Conservation (phyloP, 2,888 invertebrate genomes). For the Harmothoe impar region DNA sequence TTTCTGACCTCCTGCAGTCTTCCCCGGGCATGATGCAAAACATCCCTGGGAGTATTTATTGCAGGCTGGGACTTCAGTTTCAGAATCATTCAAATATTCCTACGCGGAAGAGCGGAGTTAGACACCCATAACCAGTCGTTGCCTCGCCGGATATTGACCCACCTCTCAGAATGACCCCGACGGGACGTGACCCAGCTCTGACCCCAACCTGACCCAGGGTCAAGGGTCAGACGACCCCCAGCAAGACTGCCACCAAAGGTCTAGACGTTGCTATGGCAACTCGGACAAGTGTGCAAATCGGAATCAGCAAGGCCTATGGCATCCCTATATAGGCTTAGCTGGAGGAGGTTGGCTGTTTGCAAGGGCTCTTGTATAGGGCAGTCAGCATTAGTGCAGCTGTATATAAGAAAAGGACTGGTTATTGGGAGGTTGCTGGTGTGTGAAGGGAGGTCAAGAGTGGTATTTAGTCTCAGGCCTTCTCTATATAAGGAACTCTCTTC, state of each 20-base stretch:
- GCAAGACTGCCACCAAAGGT: slow-evolving; percentile 30
- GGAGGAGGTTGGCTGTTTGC: not conserved
- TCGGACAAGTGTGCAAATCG: slow-evolving; percentile 39
- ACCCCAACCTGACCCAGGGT: not conserved
- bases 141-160: slow-evolving; percentile 36
- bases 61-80: not conserved
- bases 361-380: not conserved
- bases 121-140: slow-evolving; percentile 33
- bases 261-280: slow-evolving; percentile 39
- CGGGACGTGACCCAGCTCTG: slow-evolving; percentile 42
- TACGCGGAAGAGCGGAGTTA: not conserved
- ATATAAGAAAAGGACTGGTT: not conserved
- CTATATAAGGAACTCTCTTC: too few species aligned
- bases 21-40: too few species aligned
- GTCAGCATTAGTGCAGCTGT: not conserved
- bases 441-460: too few species aligned
- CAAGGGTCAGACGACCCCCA: slow-evolving; percentile 14
- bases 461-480: too few species aligned
- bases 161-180: not conserved
- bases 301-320: not conserved
- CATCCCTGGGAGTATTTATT: not conserved
- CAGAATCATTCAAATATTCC: slow-evolving; percentile 9
- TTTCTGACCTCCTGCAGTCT: not conserved
- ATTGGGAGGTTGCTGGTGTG: too few species aligned
- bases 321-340: not conserved